Conservation (phyloP, 2,888 invertebrate genomes). For the Tubulanus polymorphus region DNA sequence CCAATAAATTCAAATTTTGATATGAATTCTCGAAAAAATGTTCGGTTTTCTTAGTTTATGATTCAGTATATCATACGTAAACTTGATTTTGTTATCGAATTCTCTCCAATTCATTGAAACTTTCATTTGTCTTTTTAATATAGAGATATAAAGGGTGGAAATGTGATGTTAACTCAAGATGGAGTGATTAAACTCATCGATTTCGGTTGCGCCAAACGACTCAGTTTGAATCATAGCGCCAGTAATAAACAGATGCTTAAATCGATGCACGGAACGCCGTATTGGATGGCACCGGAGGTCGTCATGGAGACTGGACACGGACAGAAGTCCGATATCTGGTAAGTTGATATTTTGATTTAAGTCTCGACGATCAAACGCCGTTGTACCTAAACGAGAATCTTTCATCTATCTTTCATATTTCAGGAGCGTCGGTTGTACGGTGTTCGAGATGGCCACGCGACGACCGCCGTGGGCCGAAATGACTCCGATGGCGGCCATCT, state of each 20-base stretch:
- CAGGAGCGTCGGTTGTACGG: conserved; percentile 52
- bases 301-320: conserved; percentile 53
- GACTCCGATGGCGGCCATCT: conserved; percentile 53
- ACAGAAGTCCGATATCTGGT: conserved; percentile 54
- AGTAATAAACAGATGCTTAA: conserved; percentile 44
- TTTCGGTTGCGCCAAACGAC: conserved; percentile 54
- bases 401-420: conserved; percentile 1
- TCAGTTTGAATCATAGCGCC: conserved; percentile 47
- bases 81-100: too few species aligned
- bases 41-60: too few species aligned
- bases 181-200: conserved; percentile 54
- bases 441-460: conserved; percentile 53
- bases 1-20: too few species aligned
- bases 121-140: too few species aligned
- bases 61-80: too few species aligned
- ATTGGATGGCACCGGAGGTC: conserved; percentile 55
- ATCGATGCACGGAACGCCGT: conserved; percentile 53
- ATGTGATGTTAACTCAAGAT: conserved; percentile 53
- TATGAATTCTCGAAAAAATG: too few species aligned
- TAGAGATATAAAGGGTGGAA: conserved; percentile 54
- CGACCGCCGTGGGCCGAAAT: conserved; percentile 54
- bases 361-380: neutral
- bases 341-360: conserved; percentile 7
- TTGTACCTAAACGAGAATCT: neutral
- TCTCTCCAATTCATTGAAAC: too few species aligned